Conservation (phyloP, 2,797 vertebrate species). For the Varecia variegata region DNA sequence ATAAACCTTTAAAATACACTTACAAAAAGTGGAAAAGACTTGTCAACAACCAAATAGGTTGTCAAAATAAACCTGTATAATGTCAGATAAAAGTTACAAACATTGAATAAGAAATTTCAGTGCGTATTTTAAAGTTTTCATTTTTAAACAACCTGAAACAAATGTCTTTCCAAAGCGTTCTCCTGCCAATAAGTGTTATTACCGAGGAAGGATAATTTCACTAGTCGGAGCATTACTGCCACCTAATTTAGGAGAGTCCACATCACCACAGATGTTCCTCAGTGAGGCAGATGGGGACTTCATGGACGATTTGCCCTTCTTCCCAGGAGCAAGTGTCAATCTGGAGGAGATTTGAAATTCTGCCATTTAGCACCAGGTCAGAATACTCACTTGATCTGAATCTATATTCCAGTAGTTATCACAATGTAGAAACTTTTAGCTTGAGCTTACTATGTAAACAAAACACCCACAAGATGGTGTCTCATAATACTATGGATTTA, state of each 20-base stretch:
- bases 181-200: not conserved
- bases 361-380: constrained; percentile 57
- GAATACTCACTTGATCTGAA: constrained; percentile 37
- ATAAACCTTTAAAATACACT: constrained; percentile 52
- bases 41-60: constrained; percentile 27
- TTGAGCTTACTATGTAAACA: not conserved
- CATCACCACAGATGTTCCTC: constrained; percentile 68
- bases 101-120: constrained; percentile 1
- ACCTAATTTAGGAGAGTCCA: constrained; percentile 47
- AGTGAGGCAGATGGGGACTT: constrained; percentile 68
- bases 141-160: constrained; percentile 20
- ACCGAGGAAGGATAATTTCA: constrained; percentile 56
- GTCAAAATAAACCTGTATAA: constrained; percentile 62
- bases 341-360: constrained; percentile 59
- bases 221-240: constrained; percentile 4
- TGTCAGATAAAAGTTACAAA: constrained; percentile 48
- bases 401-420: not conserved
- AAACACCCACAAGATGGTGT: not conserved
- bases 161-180: constrained; percentile 44
- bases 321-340: constrained; percentile 65
- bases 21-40: constrained; percentile 28
- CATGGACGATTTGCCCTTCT: constrained; percentile 69
- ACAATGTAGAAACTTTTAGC: not conserved
- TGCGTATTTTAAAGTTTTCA: not conserved
- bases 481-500: not conserved